Base-by-base conservation (phyloP, 1,140 invertebrate species). In the Microplitis mediator region DNA sequence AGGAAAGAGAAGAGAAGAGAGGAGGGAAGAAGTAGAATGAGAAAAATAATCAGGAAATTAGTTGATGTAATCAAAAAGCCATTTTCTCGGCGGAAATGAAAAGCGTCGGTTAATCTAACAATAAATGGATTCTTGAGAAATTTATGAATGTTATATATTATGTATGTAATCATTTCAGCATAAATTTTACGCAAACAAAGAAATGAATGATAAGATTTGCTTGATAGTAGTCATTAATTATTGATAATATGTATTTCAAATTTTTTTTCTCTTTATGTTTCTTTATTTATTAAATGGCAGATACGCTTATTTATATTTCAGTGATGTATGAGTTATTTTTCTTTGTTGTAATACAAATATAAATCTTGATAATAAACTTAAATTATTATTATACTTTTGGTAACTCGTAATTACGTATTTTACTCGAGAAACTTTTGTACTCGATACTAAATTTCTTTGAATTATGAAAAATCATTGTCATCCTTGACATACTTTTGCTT, bases 401-500 rank as follows among this genome's bases (percentile, higher is more conserved):
- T 23, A 13, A 8, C 8, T 56, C 14, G 52, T 13, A 14, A 56
- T 23, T 56, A 56, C n/a, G 52, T 56, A n/a, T 13, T 11, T 8
- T 23, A 56, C n/a, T 63, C 61, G n/a, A 39, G 13, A 4, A 14
- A n/a, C 35, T 36, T 5, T 36, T 61, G 2, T 39, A n/a, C 36
- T 52, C 2, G 5, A 31, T 16, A 39, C 13, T 64, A 11, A 35
- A 51, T n/a, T 31, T 66, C 62, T 39, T 36, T 35, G 36, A 52
- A 66, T 66, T 35, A 16, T 52, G 39, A 16, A 66, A 66, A 66
- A 51, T 66, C 45, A 66, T 66, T 66, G 64, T 11, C 6, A 66
- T 66, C 64, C 64, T 66, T 66, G 64, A 66, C 64, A 66, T 31
- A 45, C 14, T 66, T 66, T 50, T 66, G 8, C 45, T 64, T 45